Evolutionary conservation across 2,888 invertebrate genomes (phyloP).

Genomic region (Rhingia campestris): DNA sequence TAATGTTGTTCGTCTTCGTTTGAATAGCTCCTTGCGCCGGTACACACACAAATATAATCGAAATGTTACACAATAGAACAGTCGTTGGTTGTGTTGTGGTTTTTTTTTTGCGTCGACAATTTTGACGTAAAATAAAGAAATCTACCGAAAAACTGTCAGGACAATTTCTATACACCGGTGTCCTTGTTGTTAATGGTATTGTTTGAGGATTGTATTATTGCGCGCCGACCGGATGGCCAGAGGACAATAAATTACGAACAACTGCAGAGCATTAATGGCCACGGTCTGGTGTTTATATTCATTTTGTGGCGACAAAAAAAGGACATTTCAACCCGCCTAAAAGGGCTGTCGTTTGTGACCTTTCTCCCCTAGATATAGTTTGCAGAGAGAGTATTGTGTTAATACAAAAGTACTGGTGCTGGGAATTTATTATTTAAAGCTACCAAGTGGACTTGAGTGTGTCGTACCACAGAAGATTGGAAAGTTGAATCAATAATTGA

Average conservation of each 20-base stretch:
- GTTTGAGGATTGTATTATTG: conserved; percentile 12
- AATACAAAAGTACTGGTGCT: not conserved
- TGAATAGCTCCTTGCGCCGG: not conserved
- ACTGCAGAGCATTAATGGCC: conserved; percentile 54
- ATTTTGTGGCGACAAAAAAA: not conserved
- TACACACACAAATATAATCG: not conserved
- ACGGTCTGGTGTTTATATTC: not conserved
- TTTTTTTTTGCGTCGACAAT: conserved; percentile 17
- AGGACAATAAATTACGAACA: conserved; percentile 23
- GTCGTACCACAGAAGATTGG: conserved; percentile 35
- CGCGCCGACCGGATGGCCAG: conserved; percentile 16
- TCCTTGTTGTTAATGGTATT: conserved; percentile 25
- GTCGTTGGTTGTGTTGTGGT: conserved; percentile 6
- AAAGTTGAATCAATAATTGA: conserved; percentile 56
- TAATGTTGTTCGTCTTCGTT: conserved; percentile 11
- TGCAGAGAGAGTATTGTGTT: not conserved
- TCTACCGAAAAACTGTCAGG: conserved; percentile 15
- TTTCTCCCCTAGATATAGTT: not conserved
- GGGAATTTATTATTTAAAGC: conserved; percentile 50
- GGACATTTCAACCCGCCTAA: not conserved
- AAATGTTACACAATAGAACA: conserved; percentile 29
- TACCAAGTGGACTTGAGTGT: conserved; percentile 26
- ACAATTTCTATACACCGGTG: not conserved
- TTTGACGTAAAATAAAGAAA: conserved; percentile 30
- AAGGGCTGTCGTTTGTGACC: conserved; percentile 37